Conservation (phyloP, 2,888 invertebrate species). For the Pterobdella sp. region DNA sequence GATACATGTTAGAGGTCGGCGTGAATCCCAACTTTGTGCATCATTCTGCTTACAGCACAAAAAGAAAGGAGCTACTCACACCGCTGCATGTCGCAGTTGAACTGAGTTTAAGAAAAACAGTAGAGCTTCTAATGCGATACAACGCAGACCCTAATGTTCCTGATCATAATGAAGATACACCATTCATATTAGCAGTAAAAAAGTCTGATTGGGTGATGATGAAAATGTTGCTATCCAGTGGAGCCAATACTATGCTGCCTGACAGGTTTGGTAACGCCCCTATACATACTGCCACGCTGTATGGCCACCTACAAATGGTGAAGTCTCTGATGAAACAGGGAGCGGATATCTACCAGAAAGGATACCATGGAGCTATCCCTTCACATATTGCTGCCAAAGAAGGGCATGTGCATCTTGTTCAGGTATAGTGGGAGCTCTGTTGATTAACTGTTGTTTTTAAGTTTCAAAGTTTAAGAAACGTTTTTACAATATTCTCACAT, state of each 20-base stretch:
- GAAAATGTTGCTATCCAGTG: conserved; percentile 38
- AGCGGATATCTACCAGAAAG: conserved; percentile 39
- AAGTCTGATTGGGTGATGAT: conserved; percentile 38
- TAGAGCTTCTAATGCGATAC: conserved; percentile 35
- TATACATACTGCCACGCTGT: conserved; percentile 39
- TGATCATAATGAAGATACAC: conserved; percentile 40
- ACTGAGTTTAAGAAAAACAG: conserved; percentile 36
- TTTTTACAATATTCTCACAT: neutral
- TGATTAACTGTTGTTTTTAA: neutral
- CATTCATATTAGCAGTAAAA: conserved; percentile 40
- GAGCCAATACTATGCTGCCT: conserved; percentile 37
- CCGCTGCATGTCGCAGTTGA: conserved; percentile 39
- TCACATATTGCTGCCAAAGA: conserved; percentile 40
- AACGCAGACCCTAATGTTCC: conserved; percentile 38
- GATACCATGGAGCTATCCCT: conserved; percentile 36
- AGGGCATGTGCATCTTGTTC: conserved; percentile 40
- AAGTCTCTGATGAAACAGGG: conserved; percentile 37
- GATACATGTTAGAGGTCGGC: conserved; percentile 39
- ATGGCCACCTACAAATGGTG: conserved; percentile 39
- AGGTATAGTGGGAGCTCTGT: conserved; percentile 27
- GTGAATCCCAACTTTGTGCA: conserved; percentile 40
- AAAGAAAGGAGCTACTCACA: conserved; percentile 37
- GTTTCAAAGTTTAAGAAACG: neutral
- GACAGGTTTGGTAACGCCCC: conserved; percentile 38
- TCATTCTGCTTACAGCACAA: conserved; percentile 38